A percentile compares a stretch with the other conserved stretches of the same genome.
These are phyloP conservation scores for Bambusicola thoracicus DNA, from an alignment of 2,113 vertebrate species.

Conservation along the genomic window DNA sequence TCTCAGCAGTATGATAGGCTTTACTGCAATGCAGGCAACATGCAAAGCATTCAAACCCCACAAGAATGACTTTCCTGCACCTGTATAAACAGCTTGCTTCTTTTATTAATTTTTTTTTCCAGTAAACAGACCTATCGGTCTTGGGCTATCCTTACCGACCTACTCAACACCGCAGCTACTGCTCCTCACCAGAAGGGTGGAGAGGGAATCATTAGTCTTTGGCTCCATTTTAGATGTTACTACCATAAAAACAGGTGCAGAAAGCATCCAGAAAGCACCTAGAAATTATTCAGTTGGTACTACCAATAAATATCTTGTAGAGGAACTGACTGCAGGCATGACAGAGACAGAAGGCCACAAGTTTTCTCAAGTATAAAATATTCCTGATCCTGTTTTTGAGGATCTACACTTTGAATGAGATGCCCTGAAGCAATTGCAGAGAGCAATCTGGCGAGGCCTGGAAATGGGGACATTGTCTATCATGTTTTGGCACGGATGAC, in stretches of 20 bases:
- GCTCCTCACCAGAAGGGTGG: neutral
- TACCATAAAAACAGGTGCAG: neutral
- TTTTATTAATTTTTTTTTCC: neutral
- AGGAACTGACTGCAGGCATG: neutral
- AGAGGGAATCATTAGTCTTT: neutral
- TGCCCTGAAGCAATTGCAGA: neutral
- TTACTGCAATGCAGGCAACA: neutral
- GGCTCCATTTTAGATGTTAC: neutral
- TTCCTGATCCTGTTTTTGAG: neutral
- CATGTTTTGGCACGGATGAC: fast-evolving
- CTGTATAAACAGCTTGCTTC: neutral
- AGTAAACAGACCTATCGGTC: neutral
- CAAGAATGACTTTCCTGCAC: neutral
- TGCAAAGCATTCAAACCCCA: neutral
- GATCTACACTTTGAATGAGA: neutral
- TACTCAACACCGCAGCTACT: neutral
- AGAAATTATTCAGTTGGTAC: neutral
- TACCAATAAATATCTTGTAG: neutral
- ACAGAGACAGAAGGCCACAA: neutral
- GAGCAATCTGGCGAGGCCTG: neutral
- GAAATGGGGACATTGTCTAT: neutral
- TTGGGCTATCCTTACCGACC: neutral
- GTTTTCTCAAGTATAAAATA: neutral
- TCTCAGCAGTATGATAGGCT: neutral
- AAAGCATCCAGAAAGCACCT: neutral